A percentile compares a stretch with the other conserved stretches of the same genome.
Evolutionary conservation across 2,888 invertebrate genomes (phyloP).

Genomic region (Eristalis arbustorum): DNA sequence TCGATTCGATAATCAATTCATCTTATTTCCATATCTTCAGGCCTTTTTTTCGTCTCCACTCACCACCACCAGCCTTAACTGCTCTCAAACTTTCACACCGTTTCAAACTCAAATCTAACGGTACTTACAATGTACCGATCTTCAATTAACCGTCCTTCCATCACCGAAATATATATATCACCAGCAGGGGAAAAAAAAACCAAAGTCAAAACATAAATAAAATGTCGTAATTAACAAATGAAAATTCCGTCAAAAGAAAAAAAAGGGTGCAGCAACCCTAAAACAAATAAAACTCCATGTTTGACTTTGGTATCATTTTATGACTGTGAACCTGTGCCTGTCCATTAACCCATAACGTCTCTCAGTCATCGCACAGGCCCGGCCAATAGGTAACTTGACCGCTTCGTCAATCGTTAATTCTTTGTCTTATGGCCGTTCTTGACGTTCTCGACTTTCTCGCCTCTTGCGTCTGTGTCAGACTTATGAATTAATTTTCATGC

Average conservation of each 20-base stretch:
- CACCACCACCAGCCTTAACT: neutral
- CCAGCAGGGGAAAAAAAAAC: neutral
- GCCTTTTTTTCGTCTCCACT: neutral
- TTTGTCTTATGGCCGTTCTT: constrained; percentile 1
- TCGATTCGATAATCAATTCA: neutral
- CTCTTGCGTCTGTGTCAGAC: neutral
- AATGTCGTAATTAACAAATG: neutral
- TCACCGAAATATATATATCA: neutral
- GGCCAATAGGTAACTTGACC: constrained; percentile 14
- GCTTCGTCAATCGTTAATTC: constrained; percentile 16
- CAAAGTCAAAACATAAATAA: neutral
- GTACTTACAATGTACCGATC: neutral
- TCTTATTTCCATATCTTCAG: neutral
- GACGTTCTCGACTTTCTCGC: neutral
- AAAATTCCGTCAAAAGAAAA: constrained; percentile 8
- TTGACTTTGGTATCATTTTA: neutral
- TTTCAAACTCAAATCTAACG: neutral
- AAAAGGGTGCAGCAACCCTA: constrained; percentile 25
- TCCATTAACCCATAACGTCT: constrained; percentile 32
- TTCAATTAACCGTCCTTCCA: neutral
- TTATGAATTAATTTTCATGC: constrained; percentile 30
- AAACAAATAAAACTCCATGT: constrained; percentile 9
- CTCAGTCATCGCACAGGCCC: neutral
- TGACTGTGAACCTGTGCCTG: constrained; percentile 23
- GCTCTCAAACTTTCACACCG: neutral